Percentiles rank a stretch among this genome's conserved stretches.
Conservation (phyloP, 2,113 vertebrate species). For the Cynoglossus semilaevis region DNA sequence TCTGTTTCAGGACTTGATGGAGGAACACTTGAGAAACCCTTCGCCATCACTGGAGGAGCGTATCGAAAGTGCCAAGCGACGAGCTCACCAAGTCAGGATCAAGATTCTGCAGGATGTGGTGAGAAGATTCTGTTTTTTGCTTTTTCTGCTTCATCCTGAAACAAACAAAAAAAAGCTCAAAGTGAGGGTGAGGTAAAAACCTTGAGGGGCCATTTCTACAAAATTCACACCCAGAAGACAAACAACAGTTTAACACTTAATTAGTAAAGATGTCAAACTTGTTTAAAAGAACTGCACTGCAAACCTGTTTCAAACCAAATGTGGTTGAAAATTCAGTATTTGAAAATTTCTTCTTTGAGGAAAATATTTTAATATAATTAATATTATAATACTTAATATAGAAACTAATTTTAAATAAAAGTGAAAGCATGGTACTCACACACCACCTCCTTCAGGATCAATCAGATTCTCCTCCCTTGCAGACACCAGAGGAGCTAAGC, state of each 20-base stretch:
- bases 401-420: too few species aligned
- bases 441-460: neutral
- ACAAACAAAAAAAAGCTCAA: neutral
- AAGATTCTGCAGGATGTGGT: slow-evolving; percentile 87
- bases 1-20: slow-evolving; percentile 79
- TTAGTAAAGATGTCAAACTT: neutral
- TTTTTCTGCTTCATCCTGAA: neutral
- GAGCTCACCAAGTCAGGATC: slow-evolving; percentile 84
- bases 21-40: slow-evolving; percentile 79
- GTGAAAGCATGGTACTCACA: neutral
- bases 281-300: neutral
- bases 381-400: too few species aligned
- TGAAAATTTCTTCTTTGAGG: too few species aligned
- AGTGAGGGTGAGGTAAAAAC: neutral
- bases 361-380: too few species aligned
- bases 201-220: too few species aligned
- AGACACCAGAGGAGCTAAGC: neutral
- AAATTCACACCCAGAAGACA: too few species aligned
- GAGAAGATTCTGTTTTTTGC: slow-evolving; percentile 10
- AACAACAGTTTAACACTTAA: too few species aligned
- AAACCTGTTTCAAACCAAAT: neutral
- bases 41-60: slow-evolving; percentile 80
- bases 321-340: too few species aligned
- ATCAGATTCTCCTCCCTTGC: neutral
- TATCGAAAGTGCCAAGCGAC: slow-evolving; percentile 84